phyloP scores from a whole-genome alignment of 2,113 vertebrate species.

The Megaleporinus macrocephalus region DNA sequence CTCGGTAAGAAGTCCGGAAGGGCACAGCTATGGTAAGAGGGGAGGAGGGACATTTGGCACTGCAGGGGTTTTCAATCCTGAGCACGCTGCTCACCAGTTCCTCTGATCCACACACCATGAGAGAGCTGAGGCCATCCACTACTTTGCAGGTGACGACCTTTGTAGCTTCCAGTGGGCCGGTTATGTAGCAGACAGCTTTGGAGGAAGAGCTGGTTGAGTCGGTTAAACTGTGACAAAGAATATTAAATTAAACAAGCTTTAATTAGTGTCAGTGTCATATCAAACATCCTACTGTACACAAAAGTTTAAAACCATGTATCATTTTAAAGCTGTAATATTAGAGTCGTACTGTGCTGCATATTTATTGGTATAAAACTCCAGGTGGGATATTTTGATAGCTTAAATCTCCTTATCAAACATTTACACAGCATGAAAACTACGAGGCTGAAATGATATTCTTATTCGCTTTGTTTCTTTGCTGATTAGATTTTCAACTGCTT shows the following conservation, averaged over 20 bases:
- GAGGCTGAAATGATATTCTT: no score
- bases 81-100: constrained; percentile 87
- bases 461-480: no score
- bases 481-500: no score
- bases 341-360: no score
- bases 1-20: constrained; percentile 76
- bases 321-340: no score
- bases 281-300: no score
- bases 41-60: constrained; percentile 70
- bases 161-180: constrained; percentile 21
- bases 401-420: no score
- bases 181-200: constrained; percentile 40
- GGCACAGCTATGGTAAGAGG: constrained; percentile 81
- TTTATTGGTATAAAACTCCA: no score
- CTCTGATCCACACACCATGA: constrained; percentile 80
- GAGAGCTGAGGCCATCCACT: constrained; percentile 50
- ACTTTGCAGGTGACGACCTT: constrained; percentile 41
- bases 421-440: no score
- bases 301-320: no score
- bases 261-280: no score
- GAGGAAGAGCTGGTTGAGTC: constrained; percentile 22
- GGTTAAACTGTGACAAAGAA: constrained; percentile 37
- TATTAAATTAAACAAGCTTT: background rate
- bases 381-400: no score
- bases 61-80: constrained; percentile 62